phyloP scores from a whole-genome alignment of 2,888 invertebrate species.

The Dryadula phaetusa region DNA sequence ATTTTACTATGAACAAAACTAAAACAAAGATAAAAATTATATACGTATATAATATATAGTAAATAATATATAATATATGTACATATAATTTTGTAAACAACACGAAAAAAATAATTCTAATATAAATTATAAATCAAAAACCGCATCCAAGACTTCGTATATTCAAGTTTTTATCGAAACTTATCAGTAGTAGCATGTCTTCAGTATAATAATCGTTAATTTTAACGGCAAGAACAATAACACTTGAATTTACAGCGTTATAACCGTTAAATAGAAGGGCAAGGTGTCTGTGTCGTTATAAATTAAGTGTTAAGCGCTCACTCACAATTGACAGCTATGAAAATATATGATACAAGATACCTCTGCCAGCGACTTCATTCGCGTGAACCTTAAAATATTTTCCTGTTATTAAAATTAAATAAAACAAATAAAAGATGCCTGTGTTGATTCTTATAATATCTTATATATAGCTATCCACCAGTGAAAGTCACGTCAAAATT shows the following conservation, averaged over 20 bases:
- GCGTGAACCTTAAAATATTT: too few relatives aligned
- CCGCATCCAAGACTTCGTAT: conserved; percentile 12
- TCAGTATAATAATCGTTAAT: conserved; percentile 69
- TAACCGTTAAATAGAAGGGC: conserved; percentile 67
- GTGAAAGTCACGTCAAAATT: too few relatives aligned
- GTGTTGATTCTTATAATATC: too few relatives aligned
- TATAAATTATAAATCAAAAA: neutral
- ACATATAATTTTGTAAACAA: neutral
- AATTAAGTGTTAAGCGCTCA: conserved; percentile 51
- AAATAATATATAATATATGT: too few relatives aligned
- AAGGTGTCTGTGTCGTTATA: conserved; percentile 62
- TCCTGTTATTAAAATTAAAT: too few relatives aligned
- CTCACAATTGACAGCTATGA: conserved; percentile 53
- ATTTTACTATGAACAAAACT: too few relatives aligned
- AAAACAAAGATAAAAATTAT: too few relatives aligned
- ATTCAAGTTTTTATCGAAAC: conserved; percentile 52
- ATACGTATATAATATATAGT: too few relatives aligned
- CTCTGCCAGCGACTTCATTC: too few relatives aligned
- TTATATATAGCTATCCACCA: too few relatives aligned
- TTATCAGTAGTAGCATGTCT: conserved; percentile 60
- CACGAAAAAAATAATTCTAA: neutral
- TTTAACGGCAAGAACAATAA: conserved; percentile 71
- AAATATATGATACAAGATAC: too few relatives aligned
- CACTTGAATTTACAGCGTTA: conserved; percentile 70
- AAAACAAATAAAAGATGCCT: too few relatives aligned